Evolutionary conservation across 2,797 vertebrate genomes (phyloP), one percentile per base, ranked within the genome.

Genomic region (Smutsia temminckii): DNA sequence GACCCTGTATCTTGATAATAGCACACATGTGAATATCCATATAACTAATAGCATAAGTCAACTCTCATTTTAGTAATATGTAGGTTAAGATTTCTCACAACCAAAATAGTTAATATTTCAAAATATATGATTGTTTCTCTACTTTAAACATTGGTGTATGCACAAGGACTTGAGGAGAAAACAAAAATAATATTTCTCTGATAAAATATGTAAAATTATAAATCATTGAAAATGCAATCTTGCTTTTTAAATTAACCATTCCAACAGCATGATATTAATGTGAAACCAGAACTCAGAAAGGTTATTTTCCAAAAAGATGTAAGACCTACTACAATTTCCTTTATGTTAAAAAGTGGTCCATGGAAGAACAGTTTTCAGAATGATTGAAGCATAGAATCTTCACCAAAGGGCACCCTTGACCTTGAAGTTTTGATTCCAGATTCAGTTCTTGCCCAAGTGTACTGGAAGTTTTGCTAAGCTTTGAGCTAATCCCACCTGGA

Each of bases 61-160:
- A 27, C 34, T 91, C 84, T 95, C 42, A 85, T 96, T 74, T 94
- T 93, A 89, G 42, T 84, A 97, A 74, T 78, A 4, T 91, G n/a
- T 55, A 88, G 6, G 29, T 95, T 75, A 89, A 49, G 21, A 61
- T 96, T 88, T 95, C 83, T 96, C 49, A 94, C 7, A 77, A 53
- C 23, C 14, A 83, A 91, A 92, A 66, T 53, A 88, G 87, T 83
- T 29, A 87, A 57, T 77, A 57, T 68, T 94, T 34, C 37, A 69
- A 88, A 94, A 77, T 66, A 85, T 68, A 92, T 85, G 6, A 68
- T 25, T 74, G 8, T 88, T 90, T 88, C 61, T 84, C 51, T 75
- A n/a, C 51, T 92, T 93, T 32, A 89, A 27, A 95, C 40, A 86
- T 53, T 7, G 23, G 49, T 95, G 42, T 46, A 85, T 46, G 23